Conservation (phyloP, 2,888 invertebrate species). For the Tineola bisselliella region DNA sequence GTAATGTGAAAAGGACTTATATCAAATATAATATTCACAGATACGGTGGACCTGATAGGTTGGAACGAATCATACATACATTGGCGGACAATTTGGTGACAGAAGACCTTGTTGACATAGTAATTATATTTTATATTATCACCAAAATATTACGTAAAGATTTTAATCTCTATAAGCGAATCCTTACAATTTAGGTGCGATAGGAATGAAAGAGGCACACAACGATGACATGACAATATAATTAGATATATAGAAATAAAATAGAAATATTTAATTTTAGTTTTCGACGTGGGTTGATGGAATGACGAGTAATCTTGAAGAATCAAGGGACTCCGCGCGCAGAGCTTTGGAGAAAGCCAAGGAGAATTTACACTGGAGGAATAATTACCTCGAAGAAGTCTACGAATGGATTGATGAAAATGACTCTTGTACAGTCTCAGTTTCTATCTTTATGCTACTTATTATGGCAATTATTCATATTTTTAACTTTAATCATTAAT, state of each 20-base stretch:
- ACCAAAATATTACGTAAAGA: too few species aligned
- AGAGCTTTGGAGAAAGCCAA: constrained; percentile 21
- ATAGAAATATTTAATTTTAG: constrained; percentile 25
- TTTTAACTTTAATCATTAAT: not conserved
- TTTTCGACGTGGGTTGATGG: constrained; percentile 35
- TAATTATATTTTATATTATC: too few species aligned
- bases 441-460: not conserved
- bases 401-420: constrained; percentile 60
- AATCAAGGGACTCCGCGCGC: constrained; percentile 27
- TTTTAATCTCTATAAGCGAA: too few species aligned
- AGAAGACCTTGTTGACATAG: constrained; percentile 22
- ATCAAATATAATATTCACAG: constrained; percentile 24
- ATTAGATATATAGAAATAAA: too few species aligned
- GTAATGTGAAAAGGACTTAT: too few species aligned
- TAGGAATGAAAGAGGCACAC: too few species aligned
- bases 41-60: constrained; percentile 53
- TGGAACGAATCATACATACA: constrained; percentile 38
- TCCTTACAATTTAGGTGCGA: too few species aligned
- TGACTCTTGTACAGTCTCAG: constrained; percentile 19
- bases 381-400: constrained; percentile 24
- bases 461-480: not conserved
- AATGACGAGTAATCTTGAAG: constrained; percentile 32
- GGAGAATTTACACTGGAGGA: constrained; percentile 33
- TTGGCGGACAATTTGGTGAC: constrained; percentile 38
- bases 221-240: too few species aligned